A percentile compares a stretch with the other conserved stretches of the same genome.
phyloP scores from a whole-genome alignment of 2,797 vertebrate species.

The Sorex maritimensis region DNA sequence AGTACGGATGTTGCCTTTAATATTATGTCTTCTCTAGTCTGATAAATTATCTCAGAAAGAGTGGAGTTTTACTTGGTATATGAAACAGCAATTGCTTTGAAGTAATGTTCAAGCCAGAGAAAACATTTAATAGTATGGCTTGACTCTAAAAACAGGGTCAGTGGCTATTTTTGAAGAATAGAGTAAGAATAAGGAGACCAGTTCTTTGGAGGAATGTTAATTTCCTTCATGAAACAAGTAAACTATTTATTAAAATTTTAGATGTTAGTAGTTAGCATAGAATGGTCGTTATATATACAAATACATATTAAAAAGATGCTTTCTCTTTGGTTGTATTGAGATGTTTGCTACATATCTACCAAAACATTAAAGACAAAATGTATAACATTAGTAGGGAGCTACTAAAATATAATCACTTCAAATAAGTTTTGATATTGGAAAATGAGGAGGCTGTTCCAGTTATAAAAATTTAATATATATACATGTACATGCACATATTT shows the following conservation, averaged over 20 bases:
- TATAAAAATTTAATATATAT: background rate
- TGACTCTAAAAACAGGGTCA: background rate
- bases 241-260: background rate
- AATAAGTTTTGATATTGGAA: background rate
- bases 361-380: constrained; percentile 26
- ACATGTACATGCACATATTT: background rate
- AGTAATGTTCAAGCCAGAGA: background rate
- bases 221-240: constrained; percentile 26
- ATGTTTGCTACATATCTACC: background rate
- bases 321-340: background rate
- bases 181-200: background rate
- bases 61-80: constrained; percentile 53
- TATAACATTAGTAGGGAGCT: background rate
- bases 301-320: constrained; percentile 18
- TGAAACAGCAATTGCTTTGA: constrained; percentile 9
- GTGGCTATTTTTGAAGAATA: background rate
- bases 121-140: background rate
- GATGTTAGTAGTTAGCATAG: background rate
- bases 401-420: background rate
- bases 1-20: constrained; percentile 28
- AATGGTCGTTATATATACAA: background rate
- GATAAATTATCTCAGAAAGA: constrained; percentile 55
- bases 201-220: background rate
- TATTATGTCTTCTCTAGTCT: constrained; percentile 37
- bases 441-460: background rate